A percentile compares a stretch with the other conserved stretches of the same genome.
Conservation (phyloP, 2,888 invertebrate species). For the Caenorhabditis sinica region DNA sequence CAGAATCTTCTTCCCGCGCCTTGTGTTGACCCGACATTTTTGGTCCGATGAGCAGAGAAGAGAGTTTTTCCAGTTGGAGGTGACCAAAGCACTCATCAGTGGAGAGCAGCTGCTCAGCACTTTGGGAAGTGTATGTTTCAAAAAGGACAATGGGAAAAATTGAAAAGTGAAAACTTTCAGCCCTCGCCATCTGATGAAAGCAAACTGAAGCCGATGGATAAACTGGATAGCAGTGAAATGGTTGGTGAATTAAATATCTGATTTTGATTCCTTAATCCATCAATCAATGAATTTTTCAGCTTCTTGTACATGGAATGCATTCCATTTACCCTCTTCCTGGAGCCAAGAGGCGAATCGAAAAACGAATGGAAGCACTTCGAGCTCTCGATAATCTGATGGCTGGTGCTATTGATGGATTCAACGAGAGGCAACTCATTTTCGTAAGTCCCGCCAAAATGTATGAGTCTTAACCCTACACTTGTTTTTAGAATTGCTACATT, state of each 20-base stretch:
- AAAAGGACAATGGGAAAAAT: conserved; percentile 2
- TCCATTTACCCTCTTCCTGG: conserved; percentile 66
- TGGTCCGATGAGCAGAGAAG: conserved; percentile 79
- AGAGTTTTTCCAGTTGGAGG: conserved; percentile 74
- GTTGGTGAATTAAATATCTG: neutral
- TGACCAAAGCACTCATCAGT: conserved; percentile 63
- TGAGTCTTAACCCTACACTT: neutral
- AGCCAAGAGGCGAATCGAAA: conserved; percentile 51
- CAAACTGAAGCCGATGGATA: conserved; percentile 48
- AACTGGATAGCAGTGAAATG: conserved; percentile 53
- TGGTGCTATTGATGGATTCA: conserved; percentile 56
- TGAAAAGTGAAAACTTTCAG: conserved; percentile 20
- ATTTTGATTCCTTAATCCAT: too few species aligned
- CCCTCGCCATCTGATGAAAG: conserved; percentile 36
- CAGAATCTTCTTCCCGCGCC: conserved; percentile 81
- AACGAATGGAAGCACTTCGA: conserved; percentile 53
- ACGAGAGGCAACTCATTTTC: conserved; percentile 71
- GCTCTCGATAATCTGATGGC: conserved; percentile 59
- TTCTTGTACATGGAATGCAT: conserved; percentile 56
- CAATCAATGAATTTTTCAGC: conserved; percentile 11
- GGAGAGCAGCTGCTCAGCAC: conserved; percentile 56
- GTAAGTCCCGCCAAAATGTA: conserved; percentile 32
- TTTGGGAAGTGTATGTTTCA: conserved; percentile 43
- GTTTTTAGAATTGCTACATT: conserved; percentile 73
- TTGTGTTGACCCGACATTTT: conserved; percentile 81